Base-by-base conservation (phyloP, 2,888 invertebrate genomes). In the Meandrusa payeni region DNA sequence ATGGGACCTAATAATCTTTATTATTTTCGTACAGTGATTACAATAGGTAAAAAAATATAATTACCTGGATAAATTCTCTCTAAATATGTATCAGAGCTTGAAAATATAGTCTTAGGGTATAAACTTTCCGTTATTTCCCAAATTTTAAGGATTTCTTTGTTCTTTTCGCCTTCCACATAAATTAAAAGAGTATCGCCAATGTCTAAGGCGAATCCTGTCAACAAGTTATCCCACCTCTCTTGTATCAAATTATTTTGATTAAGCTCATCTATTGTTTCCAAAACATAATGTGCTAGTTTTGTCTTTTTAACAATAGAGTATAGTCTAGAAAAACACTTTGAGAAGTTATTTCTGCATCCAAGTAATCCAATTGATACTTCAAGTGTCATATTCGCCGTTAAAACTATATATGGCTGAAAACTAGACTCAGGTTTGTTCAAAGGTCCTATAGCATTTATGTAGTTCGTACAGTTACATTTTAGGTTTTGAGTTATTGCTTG, bases 161-260 rank as follows among this genome's bases (percentile, higher is more conserved):
- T 74, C 43, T 59, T 70, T 23, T 63, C 69, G 2, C 86, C 86
- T 59, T 87, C 86, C 1, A 82, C 40, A 32, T 61, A 86, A 29
- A 85, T 56, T 5, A 85, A 10, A 0, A 71, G 67, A 4, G 50
- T 49, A 41, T 67, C 62, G 0, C 82, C 78, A 1, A 69, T 66
- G 50, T 86, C 81, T n/a, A 85, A 11, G 13, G 68, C 70, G 52
- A 85, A 86, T 2, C 86, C 86, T 11, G 85, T 76, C 22, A 87
- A 43, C 20, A 69, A 37, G 4, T 69, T 58, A 3, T 62, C 47
- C 42, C 19, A 61, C 2, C 47, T 52, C 1, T 47, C 54, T 5
- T 43, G 44, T 13, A 38, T 12, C 6, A 55, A 20, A 5, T 63
- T 32, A 1, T 55, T 48, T 22, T 70, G 68, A 47, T 86, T 86